A percentile compares a stretch with the other conserved stretches of the same genome.
Evolutionary conservation across 2,888 invertebrate species (phyloP).

Genomic region (Sminthurides aquaticus): DNA sequence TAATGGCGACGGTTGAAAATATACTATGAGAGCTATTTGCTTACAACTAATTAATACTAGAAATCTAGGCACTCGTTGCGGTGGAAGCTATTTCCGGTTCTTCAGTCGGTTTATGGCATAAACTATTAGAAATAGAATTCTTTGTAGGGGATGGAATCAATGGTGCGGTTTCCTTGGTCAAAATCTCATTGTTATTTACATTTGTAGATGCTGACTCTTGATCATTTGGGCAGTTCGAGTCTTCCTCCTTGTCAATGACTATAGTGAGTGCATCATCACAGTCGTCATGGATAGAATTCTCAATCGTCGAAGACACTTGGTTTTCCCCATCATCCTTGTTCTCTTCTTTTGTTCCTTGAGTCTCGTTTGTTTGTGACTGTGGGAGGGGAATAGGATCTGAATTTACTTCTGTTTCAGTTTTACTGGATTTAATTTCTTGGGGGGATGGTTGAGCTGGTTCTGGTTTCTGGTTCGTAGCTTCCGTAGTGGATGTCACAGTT

Average conservation of each 20-base stretch:
- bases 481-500: neutral
- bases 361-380: no score
- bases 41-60: neutral
- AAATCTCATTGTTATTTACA: neutral
- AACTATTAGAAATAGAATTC: neutral
- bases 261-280: neutral
- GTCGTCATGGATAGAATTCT: neutral
- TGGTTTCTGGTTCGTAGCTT: neutral
- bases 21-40: no score
- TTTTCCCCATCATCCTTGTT: neutral
- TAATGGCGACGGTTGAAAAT: no score
- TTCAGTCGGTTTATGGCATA: neutral
- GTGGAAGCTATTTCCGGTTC: neutral
- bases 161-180: neutral
- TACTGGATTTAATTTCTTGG: no score
- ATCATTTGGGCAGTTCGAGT: neutral
- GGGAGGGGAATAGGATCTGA: no score
- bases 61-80: neutral
- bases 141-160: neutral
- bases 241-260: neutral
- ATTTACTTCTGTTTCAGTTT: no score
- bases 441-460: no score
- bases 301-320: neutral
- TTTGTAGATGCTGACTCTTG: neutral
- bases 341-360: no score